Evolutionary conservation across 2,888 invertebrate species (phyloP).

Genomic region (Malachius bipustulatus): DNA sequence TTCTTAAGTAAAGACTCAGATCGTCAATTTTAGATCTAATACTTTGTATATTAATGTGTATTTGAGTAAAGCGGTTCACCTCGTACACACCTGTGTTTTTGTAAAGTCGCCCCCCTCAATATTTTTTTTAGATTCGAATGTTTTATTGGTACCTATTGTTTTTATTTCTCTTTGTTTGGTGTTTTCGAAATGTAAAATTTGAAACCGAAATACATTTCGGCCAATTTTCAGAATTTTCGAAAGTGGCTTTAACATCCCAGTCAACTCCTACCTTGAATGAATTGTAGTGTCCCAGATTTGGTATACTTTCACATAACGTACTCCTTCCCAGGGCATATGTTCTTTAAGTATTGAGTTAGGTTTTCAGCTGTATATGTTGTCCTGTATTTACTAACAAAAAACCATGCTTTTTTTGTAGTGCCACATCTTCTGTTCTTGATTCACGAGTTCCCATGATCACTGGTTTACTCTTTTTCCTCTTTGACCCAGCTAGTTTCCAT

Average conservation of each 20-base stretch:
- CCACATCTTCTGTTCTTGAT: not conserved
- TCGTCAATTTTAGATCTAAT: no score
- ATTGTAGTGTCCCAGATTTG: not conserved
- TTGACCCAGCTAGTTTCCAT: not conserved
- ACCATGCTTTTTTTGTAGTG: not conserved
- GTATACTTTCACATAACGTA: not conserved
- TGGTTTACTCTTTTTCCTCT: not conserved
- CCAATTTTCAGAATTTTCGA: conserved; percentile 3
- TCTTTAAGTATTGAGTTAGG: not conserved
- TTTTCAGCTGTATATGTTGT: conserved; percentile 1
- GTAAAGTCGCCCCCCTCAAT: no score
- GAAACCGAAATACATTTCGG: not conserved
- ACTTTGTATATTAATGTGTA: no score
- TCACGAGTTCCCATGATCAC: not conserved
- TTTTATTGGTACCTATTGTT: not conserved
- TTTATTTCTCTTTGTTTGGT: not conserved
- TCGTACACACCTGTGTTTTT: no score
- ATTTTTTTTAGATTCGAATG: not conserved
- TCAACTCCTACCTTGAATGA: conserved; percentile 1
- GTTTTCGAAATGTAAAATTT: conserved; percentile 1
- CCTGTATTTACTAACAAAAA: not conserved
- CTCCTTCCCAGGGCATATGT: not conserved
- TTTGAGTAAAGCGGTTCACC: not conserved
- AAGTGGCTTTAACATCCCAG: not conserved
- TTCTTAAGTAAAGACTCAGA: not conserved